Conservation (phyloP, 2,797 vertebrate genomes). For the Odontamblyopus lacepedii region DNA sequence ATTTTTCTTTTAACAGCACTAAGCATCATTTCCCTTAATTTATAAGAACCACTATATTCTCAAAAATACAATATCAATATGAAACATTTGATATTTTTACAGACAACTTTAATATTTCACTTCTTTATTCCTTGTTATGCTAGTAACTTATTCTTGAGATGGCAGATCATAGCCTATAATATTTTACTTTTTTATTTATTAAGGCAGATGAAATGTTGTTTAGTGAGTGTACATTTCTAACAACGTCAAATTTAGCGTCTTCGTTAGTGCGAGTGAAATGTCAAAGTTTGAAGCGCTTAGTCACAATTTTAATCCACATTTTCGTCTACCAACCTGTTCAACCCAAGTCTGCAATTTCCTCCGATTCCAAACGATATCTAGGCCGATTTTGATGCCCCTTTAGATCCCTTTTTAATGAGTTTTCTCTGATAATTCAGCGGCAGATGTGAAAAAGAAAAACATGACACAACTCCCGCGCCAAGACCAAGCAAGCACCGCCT, state of each 20-base stretch:
- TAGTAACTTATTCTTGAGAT: too few species aligned
- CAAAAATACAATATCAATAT: too few species aligned
- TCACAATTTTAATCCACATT: not conserved
- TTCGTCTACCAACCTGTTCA: slow-evolving; percentile 1
- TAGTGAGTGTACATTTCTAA: not conserved
- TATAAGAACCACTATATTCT: too few species aligned
- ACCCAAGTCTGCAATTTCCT: not conserved
- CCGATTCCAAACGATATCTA: not conserved
- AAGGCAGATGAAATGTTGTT: too few species aligned
- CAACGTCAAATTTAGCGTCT: not conserved
- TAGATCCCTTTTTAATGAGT: accelerated
- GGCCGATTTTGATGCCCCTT: not conserved
- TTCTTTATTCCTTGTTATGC: too few species aligned
- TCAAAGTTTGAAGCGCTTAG: not conserved
- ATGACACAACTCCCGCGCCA: slow-evolving; percentile 58
- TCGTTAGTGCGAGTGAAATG: not conserved
- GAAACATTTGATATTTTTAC: too few species aligned
- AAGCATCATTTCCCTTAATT: too few species aligned
- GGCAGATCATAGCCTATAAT: too few species aligned
- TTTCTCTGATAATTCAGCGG: not conserved
- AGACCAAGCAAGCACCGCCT: slow-evolving; percentile 18
- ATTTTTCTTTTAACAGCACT: too few species aligned
- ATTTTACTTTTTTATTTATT: too few species aligned
- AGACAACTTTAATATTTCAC: too few species aligned
- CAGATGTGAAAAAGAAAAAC: not conserved